Base-by-base conservation (phyloP, 2,113 vertebrate species). In the Actenoides lindsayi region DNA sequence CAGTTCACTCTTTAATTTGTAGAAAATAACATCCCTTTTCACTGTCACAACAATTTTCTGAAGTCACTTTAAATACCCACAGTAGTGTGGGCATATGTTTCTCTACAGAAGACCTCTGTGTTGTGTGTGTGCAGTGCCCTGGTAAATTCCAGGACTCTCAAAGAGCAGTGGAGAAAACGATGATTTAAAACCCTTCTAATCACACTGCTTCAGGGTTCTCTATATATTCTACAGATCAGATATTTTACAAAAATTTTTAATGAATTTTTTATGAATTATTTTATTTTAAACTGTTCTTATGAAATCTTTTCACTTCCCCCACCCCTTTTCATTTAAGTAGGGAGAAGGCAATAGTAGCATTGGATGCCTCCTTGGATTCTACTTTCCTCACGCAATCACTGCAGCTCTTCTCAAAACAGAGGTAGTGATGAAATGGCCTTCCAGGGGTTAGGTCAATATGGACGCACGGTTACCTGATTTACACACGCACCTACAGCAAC, bases 71-170 rank as follows among this genome's bases (percentile, higher is more conserved):
- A 60, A 69, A 31, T 7, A 13, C 17, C 16, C 25, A 2, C 0
- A 1, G 17, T 4, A 44, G 20, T 0, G 5, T 8, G 37, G 25
- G 42, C 51, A 10, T 17, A 9, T 11, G 37, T 81, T 86, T 85
- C 35, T 46, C 15, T 30, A 0, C 2, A 10, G 56, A 78, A 24
- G 16, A 41, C 23, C 33, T 35, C 33, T 37, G 54, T 24, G 23
- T 3, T 13, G 17, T 1, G 0, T n/a, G 33, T 16, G 17, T 31
- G 35, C 56, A 56, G 15, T 10, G 48, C 54, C 42, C 73, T 67
- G 60, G 6, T 33, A 48, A 89, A 79, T 70, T 56, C 60, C 41
- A 87, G 54, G 54, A 4, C 13, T 35, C 33, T 67, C 64, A 23
- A 20, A 33, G 5, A 74, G 28, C 48, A 73, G 16, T 3, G 8